Evolutionary conservation across 2,113 vertebrate genomes (phyloP), one percentile per base, ranked within the genome.

Genomic region (Thamnaconus septentrionalis): DNA sequence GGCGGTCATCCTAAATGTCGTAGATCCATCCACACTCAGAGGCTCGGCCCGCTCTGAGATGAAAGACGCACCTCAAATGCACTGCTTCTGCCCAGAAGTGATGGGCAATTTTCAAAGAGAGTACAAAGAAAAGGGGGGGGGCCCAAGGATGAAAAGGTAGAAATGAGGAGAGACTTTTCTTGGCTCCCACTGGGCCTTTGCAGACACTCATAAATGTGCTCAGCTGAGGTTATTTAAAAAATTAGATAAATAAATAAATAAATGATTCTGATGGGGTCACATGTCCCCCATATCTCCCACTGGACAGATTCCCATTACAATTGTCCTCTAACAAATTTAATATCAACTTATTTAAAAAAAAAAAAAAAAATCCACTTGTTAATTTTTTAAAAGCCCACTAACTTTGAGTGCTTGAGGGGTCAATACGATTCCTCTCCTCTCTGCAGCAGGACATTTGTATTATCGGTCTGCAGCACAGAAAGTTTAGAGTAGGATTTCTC

Each of bases 61-160:
- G 54, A 73, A 75, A 76, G 58, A 59, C 7, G 5, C 54, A 53
- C 51, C 6, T 68, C 41, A 62, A 51, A 72, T 59, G 1, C 41
- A 31, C 18, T 79, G 5, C 61, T 44, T 40, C 39, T 6, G 55
- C 49, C 41, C 43, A 8, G 43, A 4, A 54, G 56, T 71, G 58
- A 62, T 18, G 8, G 60, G 18, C 3, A 60, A 12, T 70, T 73
- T 9, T 52, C n/a, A 66, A 66, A 66, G 41, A 18, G 11, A 53
- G 42, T 10, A 40, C 41, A 58, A 58, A 54, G 49, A 6, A 61
- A 48, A 56, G 3, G 6, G 5, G 52, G 5, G 43, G 18, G 2
- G 18, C 1, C 1, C 18, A 41, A 45, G 40, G 62, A 72, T 71
- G 42, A 76, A 73, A 73, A 68, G 48, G 41, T 50, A 48, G 49